These are phyloP conservation scores for Neodiprion lecontei DNA, from an alignment of 1,140 invertebrate genomes.

Conservation along the genomic window DNA sequence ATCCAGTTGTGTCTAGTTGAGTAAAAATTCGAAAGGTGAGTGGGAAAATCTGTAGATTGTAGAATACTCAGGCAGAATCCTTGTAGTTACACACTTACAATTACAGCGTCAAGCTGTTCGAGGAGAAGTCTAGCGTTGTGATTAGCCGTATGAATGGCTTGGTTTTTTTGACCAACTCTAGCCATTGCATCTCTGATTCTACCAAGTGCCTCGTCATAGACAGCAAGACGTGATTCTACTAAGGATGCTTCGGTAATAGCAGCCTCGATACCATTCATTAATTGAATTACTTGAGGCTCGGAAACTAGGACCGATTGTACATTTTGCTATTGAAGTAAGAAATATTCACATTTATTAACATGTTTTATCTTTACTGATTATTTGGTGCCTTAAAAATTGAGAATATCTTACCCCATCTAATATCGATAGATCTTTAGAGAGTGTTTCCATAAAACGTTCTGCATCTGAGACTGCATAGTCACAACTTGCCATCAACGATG, in stretches of 20 bases:
- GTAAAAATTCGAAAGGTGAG: background rate
- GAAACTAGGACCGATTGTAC: constrained; percentile 86
- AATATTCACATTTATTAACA: constrained; percentile 19
- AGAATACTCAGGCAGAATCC: background rate
- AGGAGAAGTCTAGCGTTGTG: constrained; percentile 83
- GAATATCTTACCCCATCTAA: constrained; percentile 75
- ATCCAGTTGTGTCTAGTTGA: constrained; percentile 73
- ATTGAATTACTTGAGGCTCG: constrained; percentile 79
- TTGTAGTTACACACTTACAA: constrained; percentile 66
- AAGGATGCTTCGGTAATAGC: constrained; percentile 79
- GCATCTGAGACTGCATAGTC: constrained; percentile 86
- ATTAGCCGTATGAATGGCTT: constrained; percentile 85
- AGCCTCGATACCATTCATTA: constrained; percentile 86
- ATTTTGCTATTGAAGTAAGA: constrained; percentile 69
- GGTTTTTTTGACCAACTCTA: constrained; percentile 92
- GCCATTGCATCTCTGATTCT: constrained; percentile 86
- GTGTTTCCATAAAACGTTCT: constrained; percentile 83
- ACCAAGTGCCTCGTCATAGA: constrained; percentile 81
- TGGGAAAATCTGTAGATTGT: background rate
- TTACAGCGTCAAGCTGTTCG: constrained; percentile 80
- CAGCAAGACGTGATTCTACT: constrained; percentile 76
- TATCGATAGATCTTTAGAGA: constrained; percentile 81
- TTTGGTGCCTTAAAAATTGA: background rate
- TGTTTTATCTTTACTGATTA: background rate
- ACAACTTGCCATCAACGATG: constrained; percentile 74